Evolutionary conservation across 2,888 invertebrate species (phyloP).

Genomic region (Octodonta nipae): DNA sequence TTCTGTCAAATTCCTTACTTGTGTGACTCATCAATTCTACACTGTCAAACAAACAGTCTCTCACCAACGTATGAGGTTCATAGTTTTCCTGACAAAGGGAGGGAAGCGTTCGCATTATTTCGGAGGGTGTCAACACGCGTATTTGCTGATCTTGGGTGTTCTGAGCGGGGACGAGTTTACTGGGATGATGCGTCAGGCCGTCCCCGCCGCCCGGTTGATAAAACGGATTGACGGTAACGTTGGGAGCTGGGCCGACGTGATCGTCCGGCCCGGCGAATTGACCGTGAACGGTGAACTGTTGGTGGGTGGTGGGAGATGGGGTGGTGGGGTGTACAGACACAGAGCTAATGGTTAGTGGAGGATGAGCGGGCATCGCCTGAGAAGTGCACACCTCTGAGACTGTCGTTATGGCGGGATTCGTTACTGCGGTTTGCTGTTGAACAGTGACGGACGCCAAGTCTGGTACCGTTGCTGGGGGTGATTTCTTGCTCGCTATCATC

Average conservation of each 20-base stretch:
- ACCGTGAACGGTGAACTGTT: slow-evolving; percentile 37
- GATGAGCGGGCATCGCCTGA: slow-evolving; percentile 24
- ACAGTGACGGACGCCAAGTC: slow-evolving; percentile 15
- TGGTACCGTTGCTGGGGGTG: slow-evolving; percentile 15
- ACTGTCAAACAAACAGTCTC: slow-evolving; percentile 21
- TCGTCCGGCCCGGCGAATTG: slow-evolving; percentile 36
- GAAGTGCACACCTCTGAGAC: slow-evolving; percentile 37
- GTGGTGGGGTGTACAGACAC: slow-evolving; percentile 9
- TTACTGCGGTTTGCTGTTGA: slow-evolving; percentile 21
- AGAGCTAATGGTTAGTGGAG: slow-evolving; percentile 2
- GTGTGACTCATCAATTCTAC: too few species aligned
- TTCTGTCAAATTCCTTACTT: too few species aligned
- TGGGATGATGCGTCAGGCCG: slow-evolving; percentile 4
- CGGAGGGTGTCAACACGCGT: slow-evolving; percentile 76
- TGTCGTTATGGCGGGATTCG: slow-evolving; percentile 27
- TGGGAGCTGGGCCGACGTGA: slow-evolving; percentile 50
- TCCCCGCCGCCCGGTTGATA: slow-evolving; percentile 25
- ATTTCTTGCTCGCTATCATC: slow-evolving; percentile 4
- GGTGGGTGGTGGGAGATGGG: slow-evolving; percentile 29
- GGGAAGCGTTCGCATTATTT: slow-evolving; percentile 83
- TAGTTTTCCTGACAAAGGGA: slow-evolving; percentile 63
- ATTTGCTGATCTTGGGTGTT: slow-evolving; percentile 56
- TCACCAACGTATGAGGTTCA: slow-evolving; percentile 41
- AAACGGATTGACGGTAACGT: slow-evolving; percentile 53
- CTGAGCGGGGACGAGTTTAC: slow-evolving; percentile 27